Base-by-base conservation (phyloP, 1,140 invertebrate genomes). In the Calliopsis andreniformis region DNA sequence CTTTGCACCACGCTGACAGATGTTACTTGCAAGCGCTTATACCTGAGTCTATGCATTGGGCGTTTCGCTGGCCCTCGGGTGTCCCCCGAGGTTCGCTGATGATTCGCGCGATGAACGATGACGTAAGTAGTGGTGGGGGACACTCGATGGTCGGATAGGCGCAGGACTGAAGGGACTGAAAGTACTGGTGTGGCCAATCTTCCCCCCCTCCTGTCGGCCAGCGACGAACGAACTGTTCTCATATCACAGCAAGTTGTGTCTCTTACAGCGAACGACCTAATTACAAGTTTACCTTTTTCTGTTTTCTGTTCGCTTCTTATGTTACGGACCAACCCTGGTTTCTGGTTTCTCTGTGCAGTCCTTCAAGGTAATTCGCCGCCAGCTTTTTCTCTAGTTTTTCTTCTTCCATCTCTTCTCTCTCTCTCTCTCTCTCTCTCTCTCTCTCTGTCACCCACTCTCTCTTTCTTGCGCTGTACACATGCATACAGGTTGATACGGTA, bases 251-350 rank as follows among this genome's bases (percentile, higher is more conserved):
- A 76, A 39, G 10, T 3, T 39, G 63, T 72, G 67, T 83, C 82
- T 82, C 78, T 84, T 83, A 80, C 84, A 87, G 81, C 76, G 84
- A 87, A 81, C 82, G 28, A 86, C 79, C 69, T 88, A 89, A 88
- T 88, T 84, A 86, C 87, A 89, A 87, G 70, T 80, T 86, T 85
- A 88, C 79, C 80, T 87, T 90, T 86, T 87, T 89, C 87, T 89
- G 88, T 90, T 90, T 87, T 89, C 86, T 89, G 87, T 89, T 88
- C 87, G 87, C 88, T 89, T 90, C 88, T 89, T 90, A 86, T 90
- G 86, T 89, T 89, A 87, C 72, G 89, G 89, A 90, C 81, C 86
- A 82, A 87, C 83, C 87, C 86, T 87, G 87, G 87, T 89, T 89
- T 88, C 88, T 85, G 89, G 88, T 89, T 90, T 89, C 87, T 89